These are phyloP conservation scores for Idaea biselata DNA, from an alignment of 2,888 invertebrate species.

Conservation along the genomic window DNA sequence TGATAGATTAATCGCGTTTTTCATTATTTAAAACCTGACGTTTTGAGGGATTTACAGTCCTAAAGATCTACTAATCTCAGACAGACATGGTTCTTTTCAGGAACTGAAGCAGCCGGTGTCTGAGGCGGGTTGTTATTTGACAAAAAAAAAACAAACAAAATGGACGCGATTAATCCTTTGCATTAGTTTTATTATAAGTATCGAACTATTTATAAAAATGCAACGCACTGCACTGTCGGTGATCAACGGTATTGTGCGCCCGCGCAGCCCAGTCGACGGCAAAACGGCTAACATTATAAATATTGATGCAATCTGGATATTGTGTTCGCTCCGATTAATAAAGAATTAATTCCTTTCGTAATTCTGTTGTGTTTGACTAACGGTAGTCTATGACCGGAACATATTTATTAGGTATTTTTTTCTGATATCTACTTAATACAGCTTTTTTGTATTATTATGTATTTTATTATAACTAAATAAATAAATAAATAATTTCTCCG, in stretches of 20 bases:
- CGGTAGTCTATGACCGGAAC: slow-evolving; percentile 9
- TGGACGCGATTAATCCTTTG: slow-evolving; percentile 3
- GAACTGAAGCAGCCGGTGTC: no score
- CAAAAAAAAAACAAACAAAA: no score
- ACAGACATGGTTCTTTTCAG: no score
- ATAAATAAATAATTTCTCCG: no score
- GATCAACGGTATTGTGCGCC: slow-evolving; percentile 62
- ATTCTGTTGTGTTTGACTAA: slow-evolving; percentile 39
- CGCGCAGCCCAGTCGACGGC: slow-evolving; percentile 37
- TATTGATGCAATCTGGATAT: slow-evolving; percentile 71
- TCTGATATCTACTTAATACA: no score
- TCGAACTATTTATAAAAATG: slow-evolving; percentile 16
- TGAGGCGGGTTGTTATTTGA: no score
- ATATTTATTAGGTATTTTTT: slow-evolving; percentile 3
- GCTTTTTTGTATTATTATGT: no score
- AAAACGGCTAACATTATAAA: slow-evolving; percentile 65
- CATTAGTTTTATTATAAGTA: neutral
- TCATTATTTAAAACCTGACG: no score
- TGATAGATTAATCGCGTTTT: no score
- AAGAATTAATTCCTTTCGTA: slow-evolving; percentile 58
- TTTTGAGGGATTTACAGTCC: no score
- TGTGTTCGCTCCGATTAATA: slow-evolving; percentile 70
- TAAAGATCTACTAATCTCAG: no score
- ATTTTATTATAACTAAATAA: no score
- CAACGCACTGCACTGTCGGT: slow-evolving; percentile 64